phyloP scores from a whole-genome alignment of 2,797 vertebrate genomes.

The Poeciliopsis gracilis region DNA sequence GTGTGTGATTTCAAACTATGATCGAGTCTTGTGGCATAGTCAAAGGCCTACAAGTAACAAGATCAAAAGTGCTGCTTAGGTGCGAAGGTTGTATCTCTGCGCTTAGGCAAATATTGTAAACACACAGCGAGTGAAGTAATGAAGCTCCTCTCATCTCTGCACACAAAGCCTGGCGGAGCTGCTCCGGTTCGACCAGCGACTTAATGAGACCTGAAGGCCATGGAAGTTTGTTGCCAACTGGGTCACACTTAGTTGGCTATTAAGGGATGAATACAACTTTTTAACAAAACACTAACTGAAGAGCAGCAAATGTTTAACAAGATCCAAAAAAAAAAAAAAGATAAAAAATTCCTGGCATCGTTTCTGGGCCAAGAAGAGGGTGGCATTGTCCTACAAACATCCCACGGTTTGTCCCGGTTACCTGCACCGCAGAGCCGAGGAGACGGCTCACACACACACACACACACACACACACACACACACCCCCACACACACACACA shows the following conservation, averaged over 20 bases:
- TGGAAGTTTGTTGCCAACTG: constrained; percentile 13
- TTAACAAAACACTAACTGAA: not conserved
- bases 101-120: not conserved
- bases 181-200: constrained; percentile 20
- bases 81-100: not conserved
- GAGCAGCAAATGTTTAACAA: not conserved
- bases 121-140: not conserved
- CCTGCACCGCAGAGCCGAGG: not conserved
- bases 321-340: constrained; percentile 12
- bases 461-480: no score
- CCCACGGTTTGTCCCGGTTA: constrained; percentile 30
- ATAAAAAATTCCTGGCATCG: not conserved
- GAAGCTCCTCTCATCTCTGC: not conserved
- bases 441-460: constrained; percentile 14
- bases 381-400: constrained; percentile 26
- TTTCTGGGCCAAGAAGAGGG: constrained; percentile 34
- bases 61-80: not conserved
- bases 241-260: constrained; percentile 5
- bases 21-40: not conserved
- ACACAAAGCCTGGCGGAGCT: constrained; percentile 12
- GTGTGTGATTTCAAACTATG: not conserved
- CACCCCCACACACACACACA: no score
- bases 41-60: not conserved
- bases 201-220: constrained; percentile 21
- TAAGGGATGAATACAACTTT: not conserved